Percentiles rank a stretch among this genome's conserved stretches.
phyloP scores from a whole-genome alignment of 2,113 vertebrate species.

The Dolichallabes microphthalmus region DNA sequence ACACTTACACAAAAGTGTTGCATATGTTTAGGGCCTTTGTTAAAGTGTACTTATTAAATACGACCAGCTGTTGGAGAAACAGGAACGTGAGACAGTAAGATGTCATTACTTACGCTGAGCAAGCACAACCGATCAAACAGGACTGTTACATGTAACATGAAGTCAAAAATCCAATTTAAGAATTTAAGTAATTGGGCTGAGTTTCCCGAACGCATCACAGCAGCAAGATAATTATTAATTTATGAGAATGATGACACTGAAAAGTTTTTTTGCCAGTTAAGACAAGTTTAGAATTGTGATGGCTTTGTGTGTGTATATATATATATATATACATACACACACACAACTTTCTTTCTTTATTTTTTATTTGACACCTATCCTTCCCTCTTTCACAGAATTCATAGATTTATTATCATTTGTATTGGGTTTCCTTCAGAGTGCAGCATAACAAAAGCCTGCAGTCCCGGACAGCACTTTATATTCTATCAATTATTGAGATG shows the following conservation, averaged over 20 bases:
- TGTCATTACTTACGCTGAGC: constrained; percentile 33
- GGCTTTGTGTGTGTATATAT: not conserved
- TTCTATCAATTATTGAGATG: constrained; percentile 67
- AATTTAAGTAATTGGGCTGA: not conserved
- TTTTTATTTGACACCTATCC: constrained; percentile 42
- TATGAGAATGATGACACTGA: not conserved
- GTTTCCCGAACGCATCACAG: not conserved
- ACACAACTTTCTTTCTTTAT: too few species aligned
- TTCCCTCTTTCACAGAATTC: constrained; percentile 59
- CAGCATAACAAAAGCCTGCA: constrained; percentile 57
- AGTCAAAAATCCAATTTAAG: not conserved
- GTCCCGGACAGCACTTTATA: constrained; percentile 59
- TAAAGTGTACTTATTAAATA: constrained; percentile 76
- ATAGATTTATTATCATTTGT: constrained; percentile 57
- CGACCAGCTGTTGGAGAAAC: constrained; percentile 76
- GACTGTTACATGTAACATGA: constrained; percentile 9
- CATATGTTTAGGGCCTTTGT: constrained; percentile 59
- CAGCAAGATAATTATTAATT: not conserved
- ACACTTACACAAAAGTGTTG: constrained; percentile 49
- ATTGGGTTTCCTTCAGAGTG: constrained; percentile 64
- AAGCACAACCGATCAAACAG: constrained; percentile 40
- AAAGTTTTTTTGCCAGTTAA: not conserved
- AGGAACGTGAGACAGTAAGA: constrained; percentile 64
- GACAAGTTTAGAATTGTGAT: not conserved
- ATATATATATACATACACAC: too few species aligned